Percentiles rank a stretch among this genome's conserved stretches.
These are phyloP conservation scores for Sisor rabdophorus DNA, from an alignment of 2,113 vertebrate species.

Conservation along the genomic window DNA sequence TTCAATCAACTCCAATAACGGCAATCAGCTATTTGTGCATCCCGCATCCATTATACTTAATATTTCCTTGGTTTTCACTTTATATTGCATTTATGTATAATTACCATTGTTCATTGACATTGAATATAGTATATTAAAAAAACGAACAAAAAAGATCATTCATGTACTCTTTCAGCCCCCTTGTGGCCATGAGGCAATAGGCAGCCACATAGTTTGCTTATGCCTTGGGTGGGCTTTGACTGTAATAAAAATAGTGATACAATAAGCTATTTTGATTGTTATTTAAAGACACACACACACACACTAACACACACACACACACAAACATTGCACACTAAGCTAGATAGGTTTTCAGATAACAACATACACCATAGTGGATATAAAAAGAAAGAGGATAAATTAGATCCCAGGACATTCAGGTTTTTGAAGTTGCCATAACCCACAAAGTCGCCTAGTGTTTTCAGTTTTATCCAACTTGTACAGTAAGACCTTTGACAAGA, in stretches of 20 bases:
- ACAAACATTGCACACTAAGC: not conserved
- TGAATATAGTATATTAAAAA: too few species aligned
- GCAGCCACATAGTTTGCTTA: too few species aligned
- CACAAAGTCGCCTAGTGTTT: conserved; percentile 62
- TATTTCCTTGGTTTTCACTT: too few species aligned
- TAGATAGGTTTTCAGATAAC: conserved; percentile 42
- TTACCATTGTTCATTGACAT: too few species aligned
- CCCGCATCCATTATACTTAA: too few species aligned
- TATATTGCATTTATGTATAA: too few species aligned
- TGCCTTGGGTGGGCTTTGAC: not conserved
- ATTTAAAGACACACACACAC: not conserved
- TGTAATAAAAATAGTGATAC: not conserved
- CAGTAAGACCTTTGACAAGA: conserved; percentile 49
- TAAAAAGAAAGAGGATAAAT: conserved; percentile 58
- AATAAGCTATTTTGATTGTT: not conserved
- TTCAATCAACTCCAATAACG: too few species aligned
- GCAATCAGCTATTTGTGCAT: too few species aligned
- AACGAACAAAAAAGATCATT: too few species aligned
- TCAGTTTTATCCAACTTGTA: conserved; percentile 57
- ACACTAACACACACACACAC: conserved; percentile 13
- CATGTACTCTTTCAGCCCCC: too few species aligned
- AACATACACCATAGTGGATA: conserved; percentile 49
- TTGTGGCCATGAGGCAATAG: too few species aligned
- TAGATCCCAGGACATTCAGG: conserved; percentile 61
- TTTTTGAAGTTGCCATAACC: conserved; percentile 62